These are phyloP conservation scores for Limnephilus marmoratus DNA, from an alignment of 2,888 invertebrate genomes.

Conservation along the genomic window DNA sequence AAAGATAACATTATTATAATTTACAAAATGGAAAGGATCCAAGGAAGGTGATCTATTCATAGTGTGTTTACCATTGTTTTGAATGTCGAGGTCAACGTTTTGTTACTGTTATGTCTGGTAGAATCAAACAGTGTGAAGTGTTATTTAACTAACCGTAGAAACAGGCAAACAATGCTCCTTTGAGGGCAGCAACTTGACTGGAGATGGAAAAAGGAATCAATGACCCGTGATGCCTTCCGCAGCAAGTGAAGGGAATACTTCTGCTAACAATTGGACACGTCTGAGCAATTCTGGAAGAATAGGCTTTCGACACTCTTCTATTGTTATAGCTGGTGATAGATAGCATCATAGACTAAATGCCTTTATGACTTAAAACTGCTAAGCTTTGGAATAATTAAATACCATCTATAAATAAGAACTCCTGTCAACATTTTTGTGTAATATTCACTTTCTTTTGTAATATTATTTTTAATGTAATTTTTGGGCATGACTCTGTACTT, in stretches of 20 bases:
- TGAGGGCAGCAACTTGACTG: conserved; percentile 6
- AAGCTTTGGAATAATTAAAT: too few relatives aligned
- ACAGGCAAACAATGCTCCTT: neutral
- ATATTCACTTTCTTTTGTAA: too few relatives aligned
- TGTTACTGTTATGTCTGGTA: conserved; percentile 19
- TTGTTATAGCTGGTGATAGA: neutral
- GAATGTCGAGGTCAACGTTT: conserved; percentile 40
- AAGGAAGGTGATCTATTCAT: neutral
- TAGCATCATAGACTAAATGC: neutral
- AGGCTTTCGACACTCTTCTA: neutral
- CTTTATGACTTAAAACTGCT: too few relatives aligned
- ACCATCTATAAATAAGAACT: too few relatives aligned
- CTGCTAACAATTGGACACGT: conserved; percentile 8
- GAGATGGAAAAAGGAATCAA: conserved; percentile 1
- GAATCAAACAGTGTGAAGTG: conserved; percentile 3
- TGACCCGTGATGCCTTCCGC: conserved; percentile 21
- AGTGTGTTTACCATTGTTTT: conserved; percentile 16
- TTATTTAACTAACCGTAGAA: conserved; percentile 17
- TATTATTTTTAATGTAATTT: too few relatives aligned
- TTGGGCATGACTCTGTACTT: too few relatives aligned
- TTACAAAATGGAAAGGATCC: neutral
- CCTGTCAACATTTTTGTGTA: too few relatives aligned
- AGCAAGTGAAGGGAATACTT: neutral
- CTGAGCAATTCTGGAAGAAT: neutral
- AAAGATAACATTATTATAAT: neutral